These are phyloP conservation scores for Tiphia femorata DNA, from an alignment of 2,888 invertebrate genomes.

Conservation along the genomic window DNA sequence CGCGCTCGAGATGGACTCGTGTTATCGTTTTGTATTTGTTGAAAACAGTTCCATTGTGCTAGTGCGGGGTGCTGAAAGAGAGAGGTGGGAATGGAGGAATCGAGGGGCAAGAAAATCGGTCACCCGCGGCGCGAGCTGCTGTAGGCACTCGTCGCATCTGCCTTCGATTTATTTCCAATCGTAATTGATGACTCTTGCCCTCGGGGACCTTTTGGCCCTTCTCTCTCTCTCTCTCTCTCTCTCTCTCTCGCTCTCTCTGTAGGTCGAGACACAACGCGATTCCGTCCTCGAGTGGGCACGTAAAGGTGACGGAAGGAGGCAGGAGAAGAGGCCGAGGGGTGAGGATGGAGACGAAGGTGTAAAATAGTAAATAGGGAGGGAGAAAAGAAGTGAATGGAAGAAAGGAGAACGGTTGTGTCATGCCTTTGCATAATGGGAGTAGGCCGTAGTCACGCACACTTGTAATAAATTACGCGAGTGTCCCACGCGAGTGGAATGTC, in stretches of 20 bases:
- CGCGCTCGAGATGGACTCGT: too few relatives aligned
- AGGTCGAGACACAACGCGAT: conserved; percentile 21
- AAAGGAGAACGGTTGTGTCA: conserved; percentile 11
- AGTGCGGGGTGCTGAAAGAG: conserved; percentile 33
- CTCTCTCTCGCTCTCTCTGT: background rate
- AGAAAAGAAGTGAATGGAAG: background rate
- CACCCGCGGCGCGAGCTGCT: conserved; percentile 50
- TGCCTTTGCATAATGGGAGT: conserved; percentile 42
- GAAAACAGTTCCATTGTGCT: conserved; percentile 52
- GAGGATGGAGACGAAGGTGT: background rate
- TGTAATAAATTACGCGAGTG: too few relatives aligned
- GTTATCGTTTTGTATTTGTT: conserved; percentile 53
- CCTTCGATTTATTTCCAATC: conserved; percentile 66
- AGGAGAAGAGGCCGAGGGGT: conserved; percentile 13
- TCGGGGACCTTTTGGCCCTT: conserved; percentile 38
- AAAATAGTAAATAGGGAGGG: conserved; percentile 12
- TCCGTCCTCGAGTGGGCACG: conserved; percentile 47
- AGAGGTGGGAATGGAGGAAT: background rate
- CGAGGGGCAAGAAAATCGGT: conserved; percentile 27
- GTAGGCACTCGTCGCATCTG: conserved; percentile 62
- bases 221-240: background rate
- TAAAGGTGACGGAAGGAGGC: conserved; percentile 42
- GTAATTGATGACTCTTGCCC: conserved; percentile 62
- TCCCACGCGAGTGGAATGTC: too few relatives aligned
- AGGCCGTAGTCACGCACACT: too few relatives aligned